These are phyloP conservation scores for Cheilosia scutellata DNA, from an alignment of 2,888 invertebrate species.

Conservation along the genomic window DNA sequence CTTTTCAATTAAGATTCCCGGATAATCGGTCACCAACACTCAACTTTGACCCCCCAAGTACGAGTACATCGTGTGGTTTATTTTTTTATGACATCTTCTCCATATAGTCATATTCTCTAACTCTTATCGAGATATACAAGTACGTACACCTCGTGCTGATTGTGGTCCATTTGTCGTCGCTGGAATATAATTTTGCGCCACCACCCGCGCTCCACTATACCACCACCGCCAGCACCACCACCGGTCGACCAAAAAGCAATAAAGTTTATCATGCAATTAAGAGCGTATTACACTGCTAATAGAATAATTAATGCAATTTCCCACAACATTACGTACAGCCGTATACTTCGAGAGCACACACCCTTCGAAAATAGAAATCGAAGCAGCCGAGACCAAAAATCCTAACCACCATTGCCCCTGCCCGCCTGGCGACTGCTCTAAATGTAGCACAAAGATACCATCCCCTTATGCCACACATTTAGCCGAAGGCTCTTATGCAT, in stretches of 20 bases:
- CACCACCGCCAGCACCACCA: not conserved
- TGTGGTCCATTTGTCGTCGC: constrained; percentile 16
- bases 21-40: constrained; percentile 52
- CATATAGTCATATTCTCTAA: not conserved
- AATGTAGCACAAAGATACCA: constrained; percentile 25
- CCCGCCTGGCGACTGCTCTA: constrained; percentile 10
- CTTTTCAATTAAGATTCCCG: constrained; percentile 11
- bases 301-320: constrained; percentile 85
- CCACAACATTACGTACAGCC: constrained; percentile 84
- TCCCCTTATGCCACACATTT: constrained; percentile 45
- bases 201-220: not conserved
- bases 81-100: constrained; percentile 4
- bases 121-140: constrained; percentile 4
- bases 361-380: constrained; percentile 58
- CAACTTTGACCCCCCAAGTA: constrained; percentile 33
- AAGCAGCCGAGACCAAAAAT: constrained; percentile 79
- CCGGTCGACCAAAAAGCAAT: constrained; percentile 81
- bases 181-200: constrained; percentile 13
- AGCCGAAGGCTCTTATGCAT: constrained; percentile 67
- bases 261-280: constrained; percentile 85
- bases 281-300: constrained; percentile 84
- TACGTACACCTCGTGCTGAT: not conserved
- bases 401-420: constrained; percentile 75
- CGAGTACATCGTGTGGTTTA: not conserved
- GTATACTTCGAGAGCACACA: constrained; percentile 49